Base-by-base conservation (phyloP, 2,888 invertebrate genomes). In the Noctua janthe region DNA sequence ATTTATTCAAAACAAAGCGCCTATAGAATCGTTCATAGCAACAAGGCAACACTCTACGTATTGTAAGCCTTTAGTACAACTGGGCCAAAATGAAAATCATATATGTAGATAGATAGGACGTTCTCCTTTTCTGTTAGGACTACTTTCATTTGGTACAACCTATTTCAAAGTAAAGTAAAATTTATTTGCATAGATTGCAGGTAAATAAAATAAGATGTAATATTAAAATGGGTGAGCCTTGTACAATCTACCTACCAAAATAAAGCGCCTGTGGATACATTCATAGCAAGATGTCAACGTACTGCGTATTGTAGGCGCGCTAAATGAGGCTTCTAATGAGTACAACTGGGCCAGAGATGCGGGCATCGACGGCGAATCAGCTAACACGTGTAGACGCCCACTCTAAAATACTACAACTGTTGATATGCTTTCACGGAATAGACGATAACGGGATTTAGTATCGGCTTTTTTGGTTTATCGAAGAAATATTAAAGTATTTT, bases 231-330 rank as follows among this genome's bases (percentile, higher is more conserved):
- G 5, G 51, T 51, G 51, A 51, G 43, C 43, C 43, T 6, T 51
- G 17, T 17, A 51, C 51, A 51, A 51, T 51, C 51, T 17, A 51
- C 17, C 51, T 51, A 51, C 17, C 17, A 51, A 54, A 54, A 54
- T 54, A 47, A 72, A 75, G 66, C 64, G 62, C 78, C 84, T 83
- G 15, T 15, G 13, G 7, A 0, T 69, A 11, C 7, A 47, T 78
- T 76, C 29, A 73, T 74, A 71, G 84, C 71, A 78, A 64, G 23
- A 78, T 67, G 7, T 20, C 70, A 71, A 74, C 87, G 87, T 67
- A 84, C 54, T 87, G 74, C 84, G 74, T 74, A 74, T 83, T 69
- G 62, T 74, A 71, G 78, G 74, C 84, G 87, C 39, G n/a, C 62
- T 59, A 72, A 62, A 64, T 56, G 29, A 67, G 67, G 43, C 47